Base-by-base conservation (phyloP, 2,113 vertebrate genomes). In the Melanocharis versteri region DNA sequence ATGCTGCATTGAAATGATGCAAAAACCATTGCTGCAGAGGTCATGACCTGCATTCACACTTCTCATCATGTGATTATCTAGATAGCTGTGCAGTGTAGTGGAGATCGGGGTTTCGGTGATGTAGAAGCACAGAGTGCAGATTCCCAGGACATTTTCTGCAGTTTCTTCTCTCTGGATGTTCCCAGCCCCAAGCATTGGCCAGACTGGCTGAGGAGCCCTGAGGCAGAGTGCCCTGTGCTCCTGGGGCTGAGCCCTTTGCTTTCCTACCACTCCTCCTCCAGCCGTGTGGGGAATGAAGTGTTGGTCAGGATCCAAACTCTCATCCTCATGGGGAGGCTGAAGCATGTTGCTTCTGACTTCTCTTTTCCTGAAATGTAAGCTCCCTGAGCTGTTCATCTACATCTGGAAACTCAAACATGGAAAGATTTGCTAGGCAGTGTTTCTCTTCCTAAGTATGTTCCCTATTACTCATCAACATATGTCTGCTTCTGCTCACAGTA, bases 251-350 rank as follows among this genome's bases (percentile, higher is more conserved):
- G 54, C 35, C 15, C 33, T 83, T 75, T 58, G n/a, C 48, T 47
- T 47, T 69, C 1, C 0, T 53, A 6, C 23, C 15, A 6, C 50
- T 44, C 33, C 17, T 28, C n/a, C 42, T 82, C 7, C 37, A 85
- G 42, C 45, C 4, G 0, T 53, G 42, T 44, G 31, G 21, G 69
- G 20, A 77, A 2, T 1, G 0, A 45, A 56, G 35, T 35, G 28
- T 28, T 7, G 5, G 42, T 71, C 56, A 45, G 26, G 20, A 81
- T 69, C 42, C 54, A 65, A 40, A 62, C 30, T 73, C 54, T 81
- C 5, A 53, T 45, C 23, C 39, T 60, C 0, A 0, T 21, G 28
- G 31, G 10, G 28, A 60, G 14, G 19, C 60, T 88, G 70, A 61
- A 50, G 13, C 8, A 3, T 40, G 23, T 77, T 73, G 8, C n/a